Conservation (phyloP, 2,888 invertebrate genomes). For the Sialis lutaria region DNA sequence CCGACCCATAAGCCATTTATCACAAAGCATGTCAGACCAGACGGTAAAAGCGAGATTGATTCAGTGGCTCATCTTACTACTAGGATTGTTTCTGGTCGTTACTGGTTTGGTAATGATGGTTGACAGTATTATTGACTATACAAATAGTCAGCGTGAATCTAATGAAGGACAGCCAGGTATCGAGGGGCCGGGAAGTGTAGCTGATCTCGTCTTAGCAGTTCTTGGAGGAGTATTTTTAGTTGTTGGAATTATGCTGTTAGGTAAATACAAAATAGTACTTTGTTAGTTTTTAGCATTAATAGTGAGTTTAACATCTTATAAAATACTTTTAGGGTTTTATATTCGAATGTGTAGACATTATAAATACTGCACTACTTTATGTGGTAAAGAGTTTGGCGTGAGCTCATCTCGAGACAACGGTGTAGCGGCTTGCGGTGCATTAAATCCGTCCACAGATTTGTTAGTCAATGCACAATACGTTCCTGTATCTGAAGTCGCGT, state of each 20-base stretch:
- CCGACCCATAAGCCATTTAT: constrained; percentile 24
- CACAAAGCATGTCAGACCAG: constrained; percentile 28
- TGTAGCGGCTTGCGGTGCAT: constrained; percentile 35
- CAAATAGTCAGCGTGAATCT: constrained; percentile 17
- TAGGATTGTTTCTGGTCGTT: constrained; percentile 16
- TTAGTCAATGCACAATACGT: constrained; percentile 57
- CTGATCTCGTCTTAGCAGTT: constrained; percentile 32
- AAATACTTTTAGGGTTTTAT: constrained; percentile 7
- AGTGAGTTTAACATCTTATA: not conserved
- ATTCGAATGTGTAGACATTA: constrained; percentile 7
- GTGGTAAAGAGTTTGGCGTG: constrained; percentile 29
- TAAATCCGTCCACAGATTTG: constrained; percentile 61
- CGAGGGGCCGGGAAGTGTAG: not conserved
- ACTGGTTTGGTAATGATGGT: constrained; percentile 42
- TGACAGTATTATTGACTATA: constrained; percentile 42
- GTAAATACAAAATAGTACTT: constrained; percentile 20
- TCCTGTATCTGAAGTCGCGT: constrained; percentile 49
- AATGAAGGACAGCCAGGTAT: not conserved
- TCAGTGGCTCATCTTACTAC: constrained; percentile 17
- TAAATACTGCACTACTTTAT: constrained; percentile 21
- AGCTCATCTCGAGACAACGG: constrained; percentile 31
- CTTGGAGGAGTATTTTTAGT: constrained; percentile 43
- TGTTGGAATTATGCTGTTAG: constrained; percentile 39
- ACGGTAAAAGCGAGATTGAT: constrained; percentile 14
- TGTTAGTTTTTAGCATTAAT: not conserved